Conservation (phyloP, 30 jellyfish, hydroid and myxozoan genomes). For the Sanderia malayensis region DNA sequence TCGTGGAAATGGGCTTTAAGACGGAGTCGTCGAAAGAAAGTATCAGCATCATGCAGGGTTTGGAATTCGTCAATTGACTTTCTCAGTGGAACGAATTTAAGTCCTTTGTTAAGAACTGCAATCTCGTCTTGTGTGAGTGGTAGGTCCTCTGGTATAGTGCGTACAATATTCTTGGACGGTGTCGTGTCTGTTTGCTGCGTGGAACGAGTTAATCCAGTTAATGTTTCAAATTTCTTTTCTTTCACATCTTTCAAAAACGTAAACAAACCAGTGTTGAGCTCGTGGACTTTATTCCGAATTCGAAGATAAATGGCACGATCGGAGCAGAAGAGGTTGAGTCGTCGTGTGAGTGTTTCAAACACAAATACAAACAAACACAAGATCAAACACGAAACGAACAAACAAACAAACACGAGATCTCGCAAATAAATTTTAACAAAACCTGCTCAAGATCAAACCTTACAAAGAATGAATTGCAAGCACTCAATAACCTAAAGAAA, state of each 20-base stretch:
- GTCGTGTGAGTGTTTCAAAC: background rate
- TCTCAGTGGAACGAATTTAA: background rate
- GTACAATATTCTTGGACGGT: background rate
- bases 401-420: constrained; percentile 14
- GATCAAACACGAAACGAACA: too few relatives aligned
- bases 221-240: too few relatives aligned
- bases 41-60: background rate
- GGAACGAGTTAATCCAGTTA: background rate
- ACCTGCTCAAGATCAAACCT: background rate
- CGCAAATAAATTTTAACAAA: background rate
- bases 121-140: background rate
- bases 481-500: constrained; percentile 8
- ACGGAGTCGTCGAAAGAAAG: constrained; percentile 3
- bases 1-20: background rate
- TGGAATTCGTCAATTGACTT: background rate
- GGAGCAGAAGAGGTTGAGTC: background rate
- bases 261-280: background rate
- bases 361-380: too few relatives aligned
- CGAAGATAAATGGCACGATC: background rate
- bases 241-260: background rate
- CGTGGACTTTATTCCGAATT: background rate
- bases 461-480: background rate
- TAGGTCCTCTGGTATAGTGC: background rate
- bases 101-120: background rate
- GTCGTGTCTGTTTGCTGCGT: background rate